A percentile compares a stretch with the other conserved stretches of the same genome.
phyloP scores from a whole-genome alignment of 2,113 vertebrate species.

The Nothocercus julius region DNA sequence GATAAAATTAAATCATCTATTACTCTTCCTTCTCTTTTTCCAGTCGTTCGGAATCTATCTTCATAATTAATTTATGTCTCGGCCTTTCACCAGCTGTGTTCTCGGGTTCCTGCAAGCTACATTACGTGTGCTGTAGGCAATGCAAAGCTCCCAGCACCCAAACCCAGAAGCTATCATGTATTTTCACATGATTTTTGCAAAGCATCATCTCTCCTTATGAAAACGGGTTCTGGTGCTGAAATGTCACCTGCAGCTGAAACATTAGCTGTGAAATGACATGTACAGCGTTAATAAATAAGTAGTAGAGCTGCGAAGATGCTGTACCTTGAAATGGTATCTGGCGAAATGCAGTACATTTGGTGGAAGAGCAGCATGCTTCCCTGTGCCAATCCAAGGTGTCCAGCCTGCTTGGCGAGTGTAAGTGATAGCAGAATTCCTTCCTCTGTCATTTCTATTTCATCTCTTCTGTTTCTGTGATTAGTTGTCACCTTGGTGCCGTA shows the following conservation, averaged over 20 bases:
- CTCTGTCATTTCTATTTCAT: rapidly evolving
- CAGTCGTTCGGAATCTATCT: neutral
- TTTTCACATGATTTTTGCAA: neutral
- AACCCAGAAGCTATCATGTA: neutral
- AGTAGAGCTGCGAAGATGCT: neutral
- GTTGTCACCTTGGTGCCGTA: neutral
- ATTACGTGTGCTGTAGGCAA: neutral
- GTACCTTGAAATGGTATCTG: conserved; percentile 1
- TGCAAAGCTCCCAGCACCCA: neutral
- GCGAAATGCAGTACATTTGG: neutral
- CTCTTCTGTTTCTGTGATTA: neutral
- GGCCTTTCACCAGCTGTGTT: neutral
- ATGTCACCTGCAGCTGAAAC: conserved; percentile 21
- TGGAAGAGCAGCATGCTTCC: neutral
- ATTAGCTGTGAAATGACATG: neutral
- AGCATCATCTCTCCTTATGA: neutral
- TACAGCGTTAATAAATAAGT: conserved; percentile 21
- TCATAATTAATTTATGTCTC: neutral
- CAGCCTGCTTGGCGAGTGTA: neutral
- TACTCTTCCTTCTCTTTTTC: neutral
- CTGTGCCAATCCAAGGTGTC: neutral
- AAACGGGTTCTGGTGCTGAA: conserved; percentile 7
- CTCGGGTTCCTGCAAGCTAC: neutral
- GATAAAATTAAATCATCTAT: neutral
- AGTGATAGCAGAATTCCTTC: neutral